These are phyloP conservation scores for Hormaphis cornu DNA, from an alignment of 1,140 invertebrate genomes.

Conservation along the genomic window DNA sequence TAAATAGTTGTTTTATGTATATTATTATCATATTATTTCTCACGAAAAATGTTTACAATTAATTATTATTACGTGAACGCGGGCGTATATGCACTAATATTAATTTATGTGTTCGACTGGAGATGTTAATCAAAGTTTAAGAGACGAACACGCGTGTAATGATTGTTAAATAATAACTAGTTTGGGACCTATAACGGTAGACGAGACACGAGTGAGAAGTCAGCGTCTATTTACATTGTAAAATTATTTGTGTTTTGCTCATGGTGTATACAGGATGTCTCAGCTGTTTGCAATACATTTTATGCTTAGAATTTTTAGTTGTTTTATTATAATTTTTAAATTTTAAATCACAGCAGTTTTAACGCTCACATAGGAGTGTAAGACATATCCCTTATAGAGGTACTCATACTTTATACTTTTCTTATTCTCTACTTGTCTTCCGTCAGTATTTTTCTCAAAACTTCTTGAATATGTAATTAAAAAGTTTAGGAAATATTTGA, in stretches of 20 bases:
- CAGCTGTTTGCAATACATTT: no score
- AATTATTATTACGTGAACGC: neutral
- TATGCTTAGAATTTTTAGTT: no score
- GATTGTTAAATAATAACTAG: conserved; percentile 18
- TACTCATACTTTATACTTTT: no score
- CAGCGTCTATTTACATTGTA: neutral
- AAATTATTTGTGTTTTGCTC: neutral
- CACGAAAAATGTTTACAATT: neutral
- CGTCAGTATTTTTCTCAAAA: no score
- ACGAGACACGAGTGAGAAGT: conserved; percentile 7
- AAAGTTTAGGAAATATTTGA: no score
- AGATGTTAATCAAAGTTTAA: neutral
- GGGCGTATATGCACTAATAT: neutral
- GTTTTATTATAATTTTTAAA: no score
- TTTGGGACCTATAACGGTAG: neutral
- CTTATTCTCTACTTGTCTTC: no score
- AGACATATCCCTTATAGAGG: no score
- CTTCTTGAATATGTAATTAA: no score
- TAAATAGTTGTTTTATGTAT: neutral
- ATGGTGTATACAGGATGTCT: neutral
- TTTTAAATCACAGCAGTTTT: no score
- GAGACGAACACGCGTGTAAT: neutral
- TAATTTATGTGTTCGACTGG: no score
- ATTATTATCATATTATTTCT: conserved; percentile 10
- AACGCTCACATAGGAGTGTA: no score